Evolutionary conservation across 2,797 vertebrate species (phyloP).

Genomic region (Urosaurus nigricauda): DNA sequence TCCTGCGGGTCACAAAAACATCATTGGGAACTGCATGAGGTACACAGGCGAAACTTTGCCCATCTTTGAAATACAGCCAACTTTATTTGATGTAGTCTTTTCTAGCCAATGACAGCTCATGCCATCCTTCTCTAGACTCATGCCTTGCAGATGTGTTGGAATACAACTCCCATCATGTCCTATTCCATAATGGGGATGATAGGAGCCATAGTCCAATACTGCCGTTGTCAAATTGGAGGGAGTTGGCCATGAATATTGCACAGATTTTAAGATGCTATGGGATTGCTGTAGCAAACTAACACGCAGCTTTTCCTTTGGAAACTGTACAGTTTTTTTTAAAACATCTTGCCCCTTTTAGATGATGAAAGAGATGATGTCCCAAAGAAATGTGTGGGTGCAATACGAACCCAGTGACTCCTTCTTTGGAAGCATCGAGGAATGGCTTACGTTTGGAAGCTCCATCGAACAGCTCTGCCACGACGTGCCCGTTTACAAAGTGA

Average conservation of each 20-base stretch:
- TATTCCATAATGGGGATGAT: not conserved
- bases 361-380: constrained; percentile 66
- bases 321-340: not conserved
- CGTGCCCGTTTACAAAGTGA: constrained; percentile 74
- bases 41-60: too few species aligned
- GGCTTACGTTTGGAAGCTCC: constrained; percentile 68
- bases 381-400: constrained; percentile 65
- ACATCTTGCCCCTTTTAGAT: constrained; percentile 55
- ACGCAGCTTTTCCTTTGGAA: not conserved
- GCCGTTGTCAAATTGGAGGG: too few species aligned
- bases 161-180: not conserved
- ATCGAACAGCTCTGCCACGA: constrained; percentile 72
- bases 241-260: too few species aligned
- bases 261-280: too few species aligned
- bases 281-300: not conserved
- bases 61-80: too few species aligned
- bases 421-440: constrained; percentile 50
- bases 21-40: too few species aligned
- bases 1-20: too few species aligned
- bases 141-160: not conserved
- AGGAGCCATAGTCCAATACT: too few species aligned
- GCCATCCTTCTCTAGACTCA: not conserved
- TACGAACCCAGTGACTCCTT: constrained; percentile 64
- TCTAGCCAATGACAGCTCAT: too few species aligned
- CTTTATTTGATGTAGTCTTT: too few species aligned